Evolutionary conservation across 2,113 vertebrate genomes (phyloP).

Genomic region (Eudyptes chrysolophus): DNA sequence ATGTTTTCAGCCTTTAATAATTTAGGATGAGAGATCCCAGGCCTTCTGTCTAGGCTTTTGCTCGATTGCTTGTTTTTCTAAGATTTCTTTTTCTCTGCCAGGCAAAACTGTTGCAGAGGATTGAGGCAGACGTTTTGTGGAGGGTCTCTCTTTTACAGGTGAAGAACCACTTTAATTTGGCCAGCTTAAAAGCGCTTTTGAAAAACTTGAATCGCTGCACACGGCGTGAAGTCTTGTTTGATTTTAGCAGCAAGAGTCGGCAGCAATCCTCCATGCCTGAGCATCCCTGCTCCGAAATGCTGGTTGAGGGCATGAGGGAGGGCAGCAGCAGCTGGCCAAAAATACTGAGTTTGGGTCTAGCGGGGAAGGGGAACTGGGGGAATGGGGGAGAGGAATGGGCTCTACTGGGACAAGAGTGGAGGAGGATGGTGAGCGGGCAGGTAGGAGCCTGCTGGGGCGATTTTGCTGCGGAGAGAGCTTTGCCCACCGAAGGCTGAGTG

Average conservation of each 20-base stretch:
- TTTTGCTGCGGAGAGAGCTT: neutral
- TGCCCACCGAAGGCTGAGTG: neutral
- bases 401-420: neutral
- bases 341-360: rapidly evolving
- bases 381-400: neutral
- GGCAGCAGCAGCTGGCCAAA: neutral
- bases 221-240: neutral
- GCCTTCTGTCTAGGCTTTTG: neutral
- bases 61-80: neutral
- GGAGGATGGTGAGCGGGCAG: neutral
- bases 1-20: constrained; percentile 18
- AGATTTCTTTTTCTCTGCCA: neutral
- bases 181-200: neutral
- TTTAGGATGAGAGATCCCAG: neutral
- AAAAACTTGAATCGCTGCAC: neutral
- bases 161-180: neutral
- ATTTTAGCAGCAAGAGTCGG: neutral
- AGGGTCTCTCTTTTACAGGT: neutral
- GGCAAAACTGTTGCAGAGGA: neutral
- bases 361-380: neutral
- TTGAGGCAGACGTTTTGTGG: neutral
- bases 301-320: neutral
- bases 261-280: neutral
- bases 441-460: neutral
- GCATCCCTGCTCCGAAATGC: neutral